Conservation (phyloP, 1,140 invertebrate species). For the Helicoverpa zea region DNA sequence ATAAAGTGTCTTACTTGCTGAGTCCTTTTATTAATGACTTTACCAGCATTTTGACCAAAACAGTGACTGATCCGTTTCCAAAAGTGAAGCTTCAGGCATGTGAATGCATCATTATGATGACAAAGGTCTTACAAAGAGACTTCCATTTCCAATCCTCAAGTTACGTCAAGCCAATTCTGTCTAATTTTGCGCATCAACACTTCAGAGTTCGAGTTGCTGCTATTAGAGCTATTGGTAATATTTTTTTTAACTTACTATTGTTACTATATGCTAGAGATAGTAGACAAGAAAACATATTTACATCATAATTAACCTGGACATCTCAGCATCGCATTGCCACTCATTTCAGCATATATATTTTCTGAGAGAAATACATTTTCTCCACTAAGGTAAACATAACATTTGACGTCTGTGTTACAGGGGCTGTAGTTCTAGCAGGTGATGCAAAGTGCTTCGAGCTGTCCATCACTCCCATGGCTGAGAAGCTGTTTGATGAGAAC, state of each 20-base stretch:
- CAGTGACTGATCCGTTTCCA: conserved; percentile 92
- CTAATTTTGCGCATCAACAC: conserved; percentile 93
- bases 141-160: conserved; percentile 92
- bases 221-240: conserved; percentile 90
- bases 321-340: too few relatives aligned
- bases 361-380: too few relatives aligned
- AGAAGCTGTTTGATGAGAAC: conserved; percentile 92
- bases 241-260: not conserved
- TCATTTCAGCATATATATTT: too few relatives aligned
- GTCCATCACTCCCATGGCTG: conserved; percentile 89
- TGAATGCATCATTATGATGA: conserved; percentile 89
- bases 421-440: conserved; percentile 81
- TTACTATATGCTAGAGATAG: too few relatives aligned
- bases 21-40: conserved; percentile 92
- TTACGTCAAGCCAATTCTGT: conserved; percentile 91
- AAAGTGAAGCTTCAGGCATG: conserved; percentile 93
- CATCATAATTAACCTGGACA: too few relatives aligned
- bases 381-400: too few relatives aligned
- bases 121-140: conserved; percentile 88
- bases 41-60: conserved; percentile 90
- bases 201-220: conserved; percentile 92
- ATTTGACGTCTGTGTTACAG: conserved; percentile 60
- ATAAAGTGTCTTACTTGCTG: conserved; percentile 86
- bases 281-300: too few relatives aligned
- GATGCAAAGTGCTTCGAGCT: conserved; percentile 83